These are phyloP conservation scores for Xiphorhynchus elegans DNA, from an alignment of 2,113 vertebrate species.

Conservation along the genomic window DNA sequence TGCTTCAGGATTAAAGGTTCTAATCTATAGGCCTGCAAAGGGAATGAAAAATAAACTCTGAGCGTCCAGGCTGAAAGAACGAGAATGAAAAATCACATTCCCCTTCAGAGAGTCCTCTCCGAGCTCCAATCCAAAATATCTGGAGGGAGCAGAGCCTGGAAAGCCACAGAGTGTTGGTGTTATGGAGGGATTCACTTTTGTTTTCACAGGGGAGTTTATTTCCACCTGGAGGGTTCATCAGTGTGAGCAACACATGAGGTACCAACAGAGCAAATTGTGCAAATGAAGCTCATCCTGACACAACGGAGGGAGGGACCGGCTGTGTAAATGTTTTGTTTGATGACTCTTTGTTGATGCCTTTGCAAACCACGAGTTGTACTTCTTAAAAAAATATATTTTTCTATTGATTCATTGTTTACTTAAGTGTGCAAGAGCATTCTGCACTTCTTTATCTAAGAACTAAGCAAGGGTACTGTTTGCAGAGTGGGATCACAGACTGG, in stretches of 20 bases:
- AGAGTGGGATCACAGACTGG: not conserved
- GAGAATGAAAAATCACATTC: not conserved
- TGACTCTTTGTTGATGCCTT: not conserved
- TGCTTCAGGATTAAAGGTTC: conserved; percentile 96
- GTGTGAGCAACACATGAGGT: not conserved
- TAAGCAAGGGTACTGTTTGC: not conserved
- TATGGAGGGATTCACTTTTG: not conserved
- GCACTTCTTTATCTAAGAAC: not conserved
- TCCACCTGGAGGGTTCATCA: not conserved
- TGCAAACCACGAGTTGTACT: not conserved
- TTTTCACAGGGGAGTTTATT: not conserved
- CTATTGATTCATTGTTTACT: not conserved
- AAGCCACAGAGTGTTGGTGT: not conserved
- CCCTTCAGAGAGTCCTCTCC: not conserved
- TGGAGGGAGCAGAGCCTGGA: not conserved
- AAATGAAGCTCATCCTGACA: not conserved
- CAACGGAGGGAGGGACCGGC: not conserved
- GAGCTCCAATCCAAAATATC: not conserved
- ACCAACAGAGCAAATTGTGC: not conserved
- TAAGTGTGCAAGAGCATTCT: not conserved
- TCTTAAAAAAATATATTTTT: not conserved
- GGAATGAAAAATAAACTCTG: not conserved
- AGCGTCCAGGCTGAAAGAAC: not conserved
- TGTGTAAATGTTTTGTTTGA: not conserved
- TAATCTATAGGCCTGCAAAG: conserved; percentile 90